Conservation (phyloP, 2,113 vertebrate genomes). For the Todiramphus chloris region DNA sequence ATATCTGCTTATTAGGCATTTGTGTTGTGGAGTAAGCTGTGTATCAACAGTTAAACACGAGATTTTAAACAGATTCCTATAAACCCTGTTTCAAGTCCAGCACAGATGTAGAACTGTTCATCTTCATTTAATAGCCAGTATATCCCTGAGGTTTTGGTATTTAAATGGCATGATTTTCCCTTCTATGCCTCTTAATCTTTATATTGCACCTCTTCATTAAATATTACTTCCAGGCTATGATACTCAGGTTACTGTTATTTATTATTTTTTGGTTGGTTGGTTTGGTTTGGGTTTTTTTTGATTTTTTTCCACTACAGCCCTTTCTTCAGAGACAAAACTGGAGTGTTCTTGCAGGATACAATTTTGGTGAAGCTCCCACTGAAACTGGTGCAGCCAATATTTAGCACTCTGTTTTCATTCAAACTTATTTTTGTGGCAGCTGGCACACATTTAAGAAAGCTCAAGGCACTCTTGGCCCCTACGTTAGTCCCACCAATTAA, state of each 20-base stretch:
- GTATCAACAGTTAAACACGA: slow-evolving; percentile 12
- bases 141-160: slow-evolving; percentile 5
- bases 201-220: neutral
- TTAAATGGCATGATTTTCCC: slow-evolving; percentile 24
- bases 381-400: neutral
- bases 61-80: slow-evolving; percentile 35
- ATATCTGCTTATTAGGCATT: slow-evolving; percentile 29
- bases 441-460: neutral
- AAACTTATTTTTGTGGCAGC: neutral
- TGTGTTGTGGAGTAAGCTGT: neutral
- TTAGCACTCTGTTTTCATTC: neutral
- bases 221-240: neutral
- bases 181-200: neutral
- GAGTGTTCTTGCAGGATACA: neutral
- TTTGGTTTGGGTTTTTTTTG: neutral
- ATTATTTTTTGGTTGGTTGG: no score
- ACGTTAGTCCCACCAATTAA: neutral
- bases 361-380: neutral
- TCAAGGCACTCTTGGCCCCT: neutral
- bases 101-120: slow-evolving; percentile 12
- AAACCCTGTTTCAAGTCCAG: slow-evolving; percentile 21
- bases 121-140: slow-evolving; percentile 21
- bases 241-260: neutral
- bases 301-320: neutral
- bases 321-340: neutral